A percentile compares a stretch with the other conserved stretches of the same genome.
phyloP scores from a whole-genome alignment of 2,888 invertebrate genomes.

The Mesochorus sp. region DNA sequence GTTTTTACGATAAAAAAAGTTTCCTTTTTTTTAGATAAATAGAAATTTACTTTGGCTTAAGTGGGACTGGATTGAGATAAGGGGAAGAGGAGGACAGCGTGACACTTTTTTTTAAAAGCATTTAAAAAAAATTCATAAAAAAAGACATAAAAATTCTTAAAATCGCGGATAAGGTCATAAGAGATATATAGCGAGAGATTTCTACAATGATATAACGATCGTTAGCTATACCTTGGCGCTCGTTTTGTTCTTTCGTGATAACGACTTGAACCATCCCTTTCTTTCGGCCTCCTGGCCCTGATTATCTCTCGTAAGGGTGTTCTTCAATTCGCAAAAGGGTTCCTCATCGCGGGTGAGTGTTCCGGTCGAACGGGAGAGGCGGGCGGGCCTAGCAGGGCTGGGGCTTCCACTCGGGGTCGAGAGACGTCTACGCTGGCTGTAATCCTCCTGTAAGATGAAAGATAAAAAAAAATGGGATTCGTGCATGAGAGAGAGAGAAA shows the following conservation, averaged over 20 bases:
- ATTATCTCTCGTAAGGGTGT: constrained; percentile 79
- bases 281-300: constrained; percentile 83
- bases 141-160: too few species aligned
- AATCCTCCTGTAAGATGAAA: constrained; percentile 83
- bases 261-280: constrained; percentile 90
- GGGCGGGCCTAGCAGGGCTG: constrained; percentile 85
- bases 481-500: neutral
- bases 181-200: neutral
- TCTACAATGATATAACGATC: neutral
- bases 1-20: too few species aligned
- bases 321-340: constrained; percentile 81
- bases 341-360: constrained; percentile 78
- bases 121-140: too few species aligned
- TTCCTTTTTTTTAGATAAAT: too few species aligned
- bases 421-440: constrained; percentile 88
- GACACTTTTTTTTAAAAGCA: too few species aligned
- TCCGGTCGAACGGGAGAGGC: constrained; percentile 81
- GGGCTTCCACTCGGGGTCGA: constrained; percentile 90
- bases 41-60: too few species aligned
- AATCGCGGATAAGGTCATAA: too few species aligned
- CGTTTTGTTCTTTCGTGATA: constrained; percentile 87
- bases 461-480: constrained; percentile 26
- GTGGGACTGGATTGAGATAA: too few species aligned
- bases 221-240: constrained; percentile 82
- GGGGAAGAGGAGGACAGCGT: too few species aligned